Evolutionary conservation across 2,888 invertebrate genomes (phyloP), one percentile per base, ranked within the genome.

Genomic region (Andricus quercusramuli): DNA sequence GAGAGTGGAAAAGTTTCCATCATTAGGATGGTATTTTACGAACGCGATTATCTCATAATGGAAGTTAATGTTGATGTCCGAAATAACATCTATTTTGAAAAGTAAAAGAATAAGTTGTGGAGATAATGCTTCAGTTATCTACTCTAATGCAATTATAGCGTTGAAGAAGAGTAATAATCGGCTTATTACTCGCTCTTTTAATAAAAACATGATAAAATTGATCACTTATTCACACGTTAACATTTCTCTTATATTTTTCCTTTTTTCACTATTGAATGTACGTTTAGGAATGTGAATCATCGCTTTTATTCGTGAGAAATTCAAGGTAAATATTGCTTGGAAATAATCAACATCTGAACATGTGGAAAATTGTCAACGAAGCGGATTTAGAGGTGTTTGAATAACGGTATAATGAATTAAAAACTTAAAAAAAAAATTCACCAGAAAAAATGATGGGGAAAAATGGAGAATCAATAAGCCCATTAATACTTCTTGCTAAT

Each of bases 21-120:
- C 22, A 32, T 68, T 68, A 68, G n/a, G 20, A 37, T 20, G 41
- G 68, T 41, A 68, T 62, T 62, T 62, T 25, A 62, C 25, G 17
- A 62, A 62, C 15, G 25, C 2, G 25, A 62, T 62, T 62, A 62
- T 62, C 62, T 62, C 2, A 62, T 29, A 62, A 62, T 62, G 25
- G 25, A 62, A 25, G 15, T 3, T 11, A 25, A 25, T 15, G 62
- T 3, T 25, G 13, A 62, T 62, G 13, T 25, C 2, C 25, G n/a
- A 56, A 56, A n/a, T 56, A 56, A n/a, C 56, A 56, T 56, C 56
- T 56, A 56, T 56, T 56, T 56, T 17, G 15, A n/a, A 56, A 56
- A n/a, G n/a, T n/a, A 9, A 56, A 51, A 56, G n/a, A 15, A 56
- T n/a, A 1, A 15, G 4, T 47, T 56, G n/a, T 56, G 1, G n/a